Percentiles rank a stretch among this genome's conserved stretches.
These are phyloP conservation scores for Gasterosteus aculeatus DNA, from an alignment of 2,113 vertebrate species.

Conservation along the genomic window DNA sequence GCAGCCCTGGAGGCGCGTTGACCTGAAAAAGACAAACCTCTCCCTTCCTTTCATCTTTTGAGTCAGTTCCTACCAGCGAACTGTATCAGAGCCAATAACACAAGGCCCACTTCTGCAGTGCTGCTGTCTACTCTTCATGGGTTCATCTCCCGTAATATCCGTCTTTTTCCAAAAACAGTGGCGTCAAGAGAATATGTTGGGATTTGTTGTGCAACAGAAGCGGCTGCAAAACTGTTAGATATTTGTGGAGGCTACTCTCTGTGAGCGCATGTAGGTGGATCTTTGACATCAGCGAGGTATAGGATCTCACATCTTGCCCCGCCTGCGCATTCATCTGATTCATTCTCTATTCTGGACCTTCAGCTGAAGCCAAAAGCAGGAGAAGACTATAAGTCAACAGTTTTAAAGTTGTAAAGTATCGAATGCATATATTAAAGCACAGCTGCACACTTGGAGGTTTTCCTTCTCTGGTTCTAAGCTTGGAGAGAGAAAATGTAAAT, in stretches of 20 bases:
- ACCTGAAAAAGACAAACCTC: conserved; percentile 79
- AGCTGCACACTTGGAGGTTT: not conserved
- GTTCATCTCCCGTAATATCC: conserved; percentile 32
- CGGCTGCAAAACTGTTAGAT: conserved; percentile 46
- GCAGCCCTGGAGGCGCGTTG: conserved; percentile 76
- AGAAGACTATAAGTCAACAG: conserved; percentile 31
- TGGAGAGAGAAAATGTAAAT: conserved; percentile 16
- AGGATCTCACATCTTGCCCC: conserved; percentile 50
- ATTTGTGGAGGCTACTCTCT: conserved; percentile 51
- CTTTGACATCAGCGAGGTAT: conserved; percentile 61
- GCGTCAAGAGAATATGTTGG: conserved; percentile 37
- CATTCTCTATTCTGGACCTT: conserved; percentile 53
- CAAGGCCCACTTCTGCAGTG: conserved; percentile 52
- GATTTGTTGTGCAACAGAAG: conserved; percentile 48
- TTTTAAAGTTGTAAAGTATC: conserved; percentile 30
- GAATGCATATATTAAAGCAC: conserved; percentile 36
- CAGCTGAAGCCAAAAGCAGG: conserved; percentile 44
- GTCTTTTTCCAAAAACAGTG: conserved; percentile 39
- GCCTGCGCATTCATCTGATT: conserved; percentile 64
- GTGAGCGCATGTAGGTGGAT: conserved; percentile 55
- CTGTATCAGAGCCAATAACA: conserved; percentile 61
- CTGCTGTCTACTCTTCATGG: conserved; percentile 41
- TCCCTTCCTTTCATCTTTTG: conserved; percentile 73
- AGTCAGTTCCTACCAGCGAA: conserved; percentile 67
- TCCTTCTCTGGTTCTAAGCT: not conserved